phyloP scores from a whole-genome alignment of 2,113 vertebrate species.

The Micromys minutus region DNA sequence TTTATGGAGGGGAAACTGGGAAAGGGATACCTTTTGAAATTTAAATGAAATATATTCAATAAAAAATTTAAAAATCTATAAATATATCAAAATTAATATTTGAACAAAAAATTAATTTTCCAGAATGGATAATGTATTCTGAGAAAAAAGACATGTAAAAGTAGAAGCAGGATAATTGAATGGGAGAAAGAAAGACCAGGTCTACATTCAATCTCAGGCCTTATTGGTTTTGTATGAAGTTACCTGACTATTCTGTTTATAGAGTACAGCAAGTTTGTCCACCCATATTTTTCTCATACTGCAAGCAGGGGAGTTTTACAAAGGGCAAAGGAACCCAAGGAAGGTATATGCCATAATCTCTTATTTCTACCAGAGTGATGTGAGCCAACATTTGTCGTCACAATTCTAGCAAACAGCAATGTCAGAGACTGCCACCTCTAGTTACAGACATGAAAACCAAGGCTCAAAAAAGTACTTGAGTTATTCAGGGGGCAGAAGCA shows the following conservation, averaged over 20 bases:
- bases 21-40: too few relatives aligned
- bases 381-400: not conserved
- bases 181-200: not conserved
- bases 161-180: not conserved
- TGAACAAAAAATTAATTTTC: not conserved
- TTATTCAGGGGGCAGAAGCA: not conserved
- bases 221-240: not conserved
- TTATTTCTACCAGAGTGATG: not conserved
- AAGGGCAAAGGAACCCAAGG: not conserved
- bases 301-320: not conserved
- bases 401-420: not conserved
- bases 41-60: too few relatives aligned
- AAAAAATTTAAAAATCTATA: too few relatives aligned
- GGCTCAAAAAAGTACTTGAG: not conserved
- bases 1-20: too few relatives aligned
- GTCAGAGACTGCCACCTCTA: not conserved
- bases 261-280: not conserved
- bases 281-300: not conserved
- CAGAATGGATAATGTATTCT: not conserved
- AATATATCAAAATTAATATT: too few relatives aligned
- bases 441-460: not conserved
- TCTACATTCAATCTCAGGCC: too few relatives aligned
- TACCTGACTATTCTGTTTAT: not conserved
- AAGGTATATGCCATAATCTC: not conserved
- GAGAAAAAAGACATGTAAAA: not conserved